Evolutionary conservation across 37 sponge, comb jelly and placozoan species (phyloP), one percentile per base, ranked within the genome.

Genomic region (Chondrosia reniformis): DNA sequence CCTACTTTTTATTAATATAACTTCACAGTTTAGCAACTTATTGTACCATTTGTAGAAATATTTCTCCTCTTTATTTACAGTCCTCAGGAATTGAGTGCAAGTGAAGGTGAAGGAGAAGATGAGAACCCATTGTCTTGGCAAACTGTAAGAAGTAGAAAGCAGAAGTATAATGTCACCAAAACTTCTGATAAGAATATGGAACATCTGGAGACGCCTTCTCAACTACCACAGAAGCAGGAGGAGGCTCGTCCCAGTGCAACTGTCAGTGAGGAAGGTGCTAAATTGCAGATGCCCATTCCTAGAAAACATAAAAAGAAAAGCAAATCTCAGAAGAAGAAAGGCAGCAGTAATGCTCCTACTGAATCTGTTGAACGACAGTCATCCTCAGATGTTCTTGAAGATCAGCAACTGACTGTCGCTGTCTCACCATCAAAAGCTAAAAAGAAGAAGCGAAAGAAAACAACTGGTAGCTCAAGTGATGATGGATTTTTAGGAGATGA

Each of bases 231-330:
- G 72, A 2, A 41, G 13, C 36, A 30, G 3, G 42, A 13, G n/a
- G 43, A 36, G 9, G 4, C 72, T 9, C 24, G 1, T 24, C 2
- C 72, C 24, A 7, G 24, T 5, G 10, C n/a, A 41, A 38, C 15
- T 21, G 43, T 44, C 1, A 7, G 25, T 40, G 43, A 59, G 9
- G n/a, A 17, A 43, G 41, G 44, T 31, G 39, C 44, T 38, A 24
- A 22, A 43, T 41, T 69, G n/a, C 39, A 39, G 24, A 69, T 69
- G 72, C 72, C 72, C 19, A 44, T 69, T 17, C 72, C 72, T 24
- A 69, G 72, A 24, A 69, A 69, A 25, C 72, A 69, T 6, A 69
- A 39, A 25, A 69, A 69, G 43, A 69, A 69, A 69, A 24, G 44
- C 38, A 69, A 69, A 25, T 69, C 72, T 3, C 39, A 69, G 24